These are phyloP conservation scores for Coelopa pilipes DNA, from an alignment of 2,888 invertebrate genomes.

Conservation along the genomic window DNA sequence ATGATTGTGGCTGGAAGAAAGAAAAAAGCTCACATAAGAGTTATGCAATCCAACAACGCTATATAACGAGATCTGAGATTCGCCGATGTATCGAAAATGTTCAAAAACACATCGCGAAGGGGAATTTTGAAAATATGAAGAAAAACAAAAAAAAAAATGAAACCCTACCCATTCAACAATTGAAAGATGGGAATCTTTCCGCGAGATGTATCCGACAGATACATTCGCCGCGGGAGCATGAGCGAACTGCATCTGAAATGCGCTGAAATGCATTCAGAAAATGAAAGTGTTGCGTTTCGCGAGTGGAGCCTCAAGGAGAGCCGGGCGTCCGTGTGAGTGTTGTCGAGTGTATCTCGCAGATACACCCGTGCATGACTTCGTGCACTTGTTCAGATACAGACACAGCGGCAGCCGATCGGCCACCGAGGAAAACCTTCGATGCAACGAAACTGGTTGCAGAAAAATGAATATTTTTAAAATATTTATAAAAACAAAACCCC, in stretches of 20 bases:
- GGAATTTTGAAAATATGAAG: no score
- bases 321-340: background rate
- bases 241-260: constrained; percentile 14
- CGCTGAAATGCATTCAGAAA: constrained; percentile 10
- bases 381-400: constrained; percentile 13
- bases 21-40: no score
- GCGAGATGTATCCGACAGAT: no score
- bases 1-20: no score
- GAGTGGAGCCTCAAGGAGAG: constrained; percentile 18
- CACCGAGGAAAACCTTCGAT: background rate
- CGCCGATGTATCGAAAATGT: no score
- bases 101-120: no score
- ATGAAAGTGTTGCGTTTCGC: constrained; percentile 24
- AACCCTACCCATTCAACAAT: no score
- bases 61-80: no score
- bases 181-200: no score
- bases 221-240: background rate
- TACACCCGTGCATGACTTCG: constrained; percentile 18
- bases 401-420: constrained; percentile 1
- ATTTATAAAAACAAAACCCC: background rate
- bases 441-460: background rate
- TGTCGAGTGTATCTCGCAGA: constrained; percentile 17
- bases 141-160: no score
- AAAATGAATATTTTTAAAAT: background rate
- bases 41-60: no score